These are phyloP conservation scores for Lampropteryx suffumata DNA, from an alignment of 2,888 invertebrate species.

Conservation along the genomic window DNA sequence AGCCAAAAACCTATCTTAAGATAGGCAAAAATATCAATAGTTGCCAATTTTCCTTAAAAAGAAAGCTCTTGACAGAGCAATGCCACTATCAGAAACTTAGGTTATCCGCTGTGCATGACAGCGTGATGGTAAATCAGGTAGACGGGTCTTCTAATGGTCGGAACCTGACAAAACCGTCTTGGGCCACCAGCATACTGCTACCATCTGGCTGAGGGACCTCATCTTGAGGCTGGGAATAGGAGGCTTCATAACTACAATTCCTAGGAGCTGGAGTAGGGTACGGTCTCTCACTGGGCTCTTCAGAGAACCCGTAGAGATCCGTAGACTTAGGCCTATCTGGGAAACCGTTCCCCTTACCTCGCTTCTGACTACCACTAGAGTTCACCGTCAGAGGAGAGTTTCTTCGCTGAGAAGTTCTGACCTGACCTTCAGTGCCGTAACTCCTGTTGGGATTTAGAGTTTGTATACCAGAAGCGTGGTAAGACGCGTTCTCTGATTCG, in stretches of 20 bases:
- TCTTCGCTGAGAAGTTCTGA: conserved; percentile 70
- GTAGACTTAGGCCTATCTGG: conserved; percentile 86
- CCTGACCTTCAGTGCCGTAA: conserved; percentile 70
- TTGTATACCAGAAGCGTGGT: conserved; percentile 78
- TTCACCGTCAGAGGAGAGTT: conserved; percentile 75
- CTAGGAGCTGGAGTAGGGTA: conserved; percentile 79
- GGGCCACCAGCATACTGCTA: conserved; percentile 93
- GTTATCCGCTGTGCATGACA: conserved; percentile 65
- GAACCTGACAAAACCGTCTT: conserved; percentile 94
- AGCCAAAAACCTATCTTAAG: conserved; percentile 24
- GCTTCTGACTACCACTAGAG: conserved; percentile 76
- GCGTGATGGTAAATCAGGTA: conserved; percentile 74
- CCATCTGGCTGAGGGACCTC: conserved; percentile 79
- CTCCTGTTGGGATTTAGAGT: conserved; percentile 78
- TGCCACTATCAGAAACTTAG: conserved; percentile 66
- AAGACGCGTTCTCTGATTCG: conserved; percentile 76
- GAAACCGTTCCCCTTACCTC: conserved; percentile 76
- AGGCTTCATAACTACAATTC: conserved; percentile 74
- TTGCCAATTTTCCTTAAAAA: conserved; percentile 11
- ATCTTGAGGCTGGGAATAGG: conserved; percentile 82
- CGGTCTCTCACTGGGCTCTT: conserved; percentile 69
- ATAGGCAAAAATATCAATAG: conserved; percentile 16
- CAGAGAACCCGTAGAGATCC: conserved; percentile 82
- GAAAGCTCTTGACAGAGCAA: conserved; percentile 25
- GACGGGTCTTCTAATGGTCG: conserved; percentile 85